These are phyloP conservation scores for Epinephelus cyanopodus DNA, from an alignment of 2,113 vertebrate genomes.

Conservation along the genomic window DNA sequence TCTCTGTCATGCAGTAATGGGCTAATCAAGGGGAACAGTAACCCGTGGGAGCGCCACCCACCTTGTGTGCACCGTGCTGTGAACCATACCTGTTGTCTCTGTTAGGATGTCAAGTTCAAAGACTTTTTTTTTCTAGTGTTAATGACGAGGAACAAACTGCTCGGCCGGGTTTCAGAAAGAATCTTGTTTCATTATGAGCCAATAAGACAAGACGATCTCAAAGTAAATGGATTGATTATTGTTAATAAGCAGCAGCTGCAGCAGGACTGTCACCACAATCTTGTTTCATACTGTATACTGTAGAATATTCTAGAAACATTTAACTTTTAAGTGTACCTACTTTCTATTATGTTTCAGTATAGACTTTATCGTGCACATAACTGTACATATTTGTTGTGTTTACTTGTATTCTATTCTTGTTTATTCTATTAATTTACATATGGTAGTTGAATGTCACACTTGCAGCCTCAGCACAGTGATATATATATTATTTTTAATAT, in stretches of 20 bases:
- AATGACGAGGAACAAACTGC: conserved; percentile 29
- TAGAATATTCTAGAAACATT: too few relatives aligned
- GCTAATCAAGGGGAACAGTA: conserved; percentile 72
- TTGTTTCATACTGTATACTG: not conserved
- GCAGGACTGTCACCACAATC: not conserved
- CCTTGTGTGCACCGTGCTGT: not conserved
- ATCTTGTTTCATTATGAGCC: not conserved
- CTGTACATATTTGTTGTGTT: too few relatives aligned
- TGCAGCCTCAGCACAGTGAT: too few relatives aligned
- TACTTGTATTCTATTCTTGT: too few relatives aligned
- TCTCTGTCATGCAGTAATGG: conserved; percentile 61
- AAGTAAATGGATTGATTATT: not conserved
- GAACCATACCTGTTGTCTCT: conserved; percentile 33
- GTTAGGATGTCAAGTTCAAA: conserved; percentile 25
- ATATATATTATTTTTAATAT: too few relatives aligned
- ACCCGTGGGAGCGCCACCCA: conserved; percentile 68
- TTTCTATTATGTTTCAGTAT: too few relatives aligned
- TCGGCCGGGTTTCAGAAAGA: not conserved
- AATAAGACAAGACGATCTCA: not conserved
- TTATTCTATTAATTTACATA: too few relatives aligned
- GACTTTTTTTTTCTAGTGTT: not conserved
- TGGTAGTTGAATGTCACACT: too few relatives aligned
- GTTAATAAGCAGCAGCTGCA: not conserved
- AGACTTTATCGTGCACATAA: too few relatives aligned
- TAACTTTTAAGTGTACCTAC: too few relatives aligned